Evolutionary conservation across 2,113 vertebrate species (phyloP), one percentile per base, ranked within the genome.

Genomic region (Neopipo cinnamomea): DNA sequence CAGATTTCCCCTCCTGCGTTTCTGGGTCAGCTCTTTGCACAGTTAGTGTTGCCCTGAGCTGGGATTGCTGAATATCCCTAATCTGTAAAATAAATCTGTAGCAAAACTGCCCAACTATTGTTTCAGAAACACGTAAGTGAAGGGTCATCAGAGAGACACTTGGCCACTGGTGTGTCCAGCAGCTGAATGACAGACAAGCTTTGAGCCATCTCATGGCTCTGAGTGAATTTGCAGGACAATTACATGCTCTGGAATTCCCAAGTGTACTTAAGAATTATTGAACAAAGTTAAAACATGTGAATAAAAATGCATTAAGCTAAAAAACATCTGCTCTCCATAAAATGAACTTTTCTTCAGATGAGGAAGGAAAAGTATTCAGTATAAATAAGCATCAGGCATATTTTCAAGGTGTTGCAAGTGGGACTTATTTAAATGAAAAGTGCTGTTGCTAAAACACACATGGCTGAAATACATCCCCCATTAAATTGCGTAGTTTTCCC

Each of bases 301-400:
- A 96, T 96, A 92, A 96, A 96, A 96, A 93, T 70, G 83, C 91
- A 96, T 91, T 93, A 94, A 96, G 92, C 95, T 82, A 78, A 89
- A 95, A 96, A 91, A 94, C 93, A 97, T 93, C 95, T 96, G 96
- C 89, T 95, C 61, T 81, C 96, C 83, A 92, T 96, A 95, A 96
- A 95, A 92, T 27, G 88, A 92, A 94, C 91, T 94, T 95, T 93
- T 94, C 91, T 93, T 97, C 90, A 91, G 79, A 93, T 96, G 85
- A 94, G 85, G 88, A 91, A 92, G 76, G 95, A 80, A 90, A 96
- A 94, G 90, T 89, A 92, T 92, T 95, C 88, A 79, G 91, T 49
- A 78, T 78, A 95, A 96, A 88, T 93, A 95, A 93, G 90, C 88
- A 91, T 3, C 46, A 84, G 95, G 70, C 88, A 13, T 75, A 85